phyloP scores from a whole-genome alignment of 92 coral and sea anemone genomes.

The Umimayanthus kanabou region DNA sequence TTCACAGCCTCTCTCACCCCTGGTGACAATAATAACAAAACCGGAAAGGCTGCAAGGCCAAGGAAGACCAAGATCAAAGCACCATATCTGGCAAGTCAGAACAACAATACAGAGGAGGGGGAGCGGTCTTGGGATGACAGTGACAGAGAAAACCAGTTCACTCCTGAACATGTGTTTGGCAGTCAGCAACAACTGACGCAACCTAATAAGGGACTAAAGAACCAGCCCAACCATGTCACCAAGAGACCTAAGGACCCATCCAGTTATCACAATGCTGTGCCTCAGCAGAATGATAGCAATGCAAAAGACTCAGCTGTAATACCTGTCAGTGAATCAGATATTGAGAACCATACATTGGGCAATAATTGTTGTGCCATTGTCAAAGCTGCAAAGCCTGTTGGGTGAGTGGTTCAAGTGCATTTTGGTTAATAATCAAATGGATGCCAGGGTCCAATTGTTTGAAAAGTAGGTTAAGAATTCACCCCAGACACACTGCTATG shows the following conservation, averaged over 20 bases:
- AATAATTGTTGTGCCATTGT: neutral
- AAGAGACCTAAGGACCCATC: neutral
- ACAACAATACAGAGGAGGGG: conserved; percentile 8
- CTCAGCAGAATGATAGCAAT: neutral
- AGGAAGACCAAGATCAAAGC: conserved; percentile 56
- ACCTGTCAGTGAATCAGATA: conserved; percentile 16
- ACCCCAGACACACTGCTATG: too few relatives aligned
- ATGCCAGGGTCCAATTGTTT: neutral
- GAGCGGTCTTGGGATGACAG: conserved; percentile 66
- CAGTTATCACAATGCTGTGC: neutral
- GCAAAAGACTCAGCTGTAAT: neutral
- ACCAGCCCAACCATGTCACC: neutral
- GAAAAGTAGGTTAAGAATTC: too few relatives aligned
- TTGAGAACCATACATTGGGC: neutral
- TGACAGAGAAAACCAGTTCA: conserved; percentile 7
- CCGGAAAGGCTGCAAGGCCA: conserved; percentile 42
- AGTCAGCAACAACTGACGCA: conserved; percentile 28
- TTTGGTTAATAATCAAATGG: neutral
- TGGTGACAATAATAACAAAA: conserved; percentile 15
- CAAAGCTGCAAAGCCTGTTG: neutral
- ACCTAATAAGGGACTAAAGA: neutral
- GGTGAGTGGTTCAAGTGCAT: neutral
- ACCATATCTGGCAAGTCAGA: conserved; percentile 49
- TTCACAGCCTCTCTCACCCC: conserved; percentile 13
- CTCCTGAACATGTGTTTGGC: neutral